phyloP scores from a whole-genome alignment of 2,888 invertebrate genomes.

The Flexamia atlantica region DNA sequence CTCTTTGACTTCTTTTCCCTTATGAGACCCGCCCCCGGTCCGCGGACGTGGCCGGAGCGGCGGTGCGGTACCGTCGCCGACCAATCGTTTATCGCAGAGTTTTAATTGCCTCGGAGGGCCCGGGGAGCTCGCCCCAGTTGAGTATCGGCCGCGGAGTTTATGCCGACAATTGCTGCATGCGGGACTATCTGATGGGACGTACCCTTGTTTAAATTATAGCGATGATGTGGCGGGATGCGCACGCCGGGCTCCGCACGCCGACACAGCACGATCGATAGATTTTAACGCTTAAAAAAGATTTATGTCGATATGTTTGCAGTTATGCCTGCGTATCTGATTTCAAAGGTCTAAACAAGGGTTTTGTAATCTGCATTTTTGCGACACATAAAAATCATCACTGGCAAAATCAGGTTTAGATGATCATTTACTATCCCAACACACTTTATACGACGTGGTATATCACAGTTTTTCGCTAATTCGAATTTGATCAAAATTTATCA shows the following conservation, averaged over 20 bases:
- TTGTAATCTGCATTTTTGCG: no score
- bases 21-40: no score
- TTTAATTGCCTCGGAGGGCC: slow-evolving; percentile 11
- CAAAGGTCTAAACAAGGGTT: no score
- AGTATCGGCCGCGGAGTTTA: slow-evolving; percentile 4
- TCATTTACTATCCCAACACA: no score
- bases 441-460: no score
- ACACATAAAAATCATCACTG: no score
- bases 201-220: slow-evolving; percentile 49
- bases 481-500: no score
- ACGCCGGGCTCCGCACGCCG: neutral
- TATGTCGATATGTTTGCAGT: neutral
- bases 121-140: slow-evolving; percentile 22
- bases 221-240: slow-evolving; percentile 36
- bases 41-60: no score
- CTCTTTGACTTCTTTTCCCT: no score
- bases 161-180: slow-evolving; percentile 45
- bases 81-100: neutral
- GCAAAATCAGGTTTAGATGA: no score
- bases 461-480: no score
- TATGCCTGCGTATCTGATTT: no score
- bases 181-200: slow-evolving; percentile 40
- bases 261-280: neutral
- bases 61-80: neutral
- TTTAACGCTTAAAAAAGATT: neutral